Percentiles rank a stretch among this genome's conserved stretches.
Conservation (phyloP, 1,140 invertebrate species). For the Notospermus geniculatus region DNA sequence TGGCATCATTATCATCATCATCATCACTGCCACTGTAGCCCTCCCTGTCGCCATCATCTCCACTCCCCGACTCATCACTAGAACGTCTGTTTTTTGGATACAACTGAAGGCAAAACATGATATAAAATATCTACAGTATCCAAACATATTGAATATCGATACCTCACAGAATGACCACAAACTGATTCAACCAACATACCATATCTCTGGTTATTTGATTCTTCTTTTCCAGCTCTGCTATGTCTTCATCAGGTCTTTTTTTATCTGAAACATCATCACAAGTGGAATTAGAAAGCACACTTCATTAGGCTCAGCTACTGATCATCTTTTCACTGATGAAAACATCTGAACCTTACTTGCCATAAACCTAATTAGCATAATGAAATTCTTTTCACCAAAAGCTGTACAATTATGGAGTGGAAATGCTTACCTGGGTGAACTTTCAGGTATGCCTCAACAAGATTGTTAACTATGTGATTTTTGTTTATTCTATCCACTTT, state of each 20-base stretch:
- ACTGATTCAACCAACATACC: constrained; percentile 26
- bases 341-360: too few relatives aligned
- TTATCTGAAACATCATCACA: constrained; percentile 31
- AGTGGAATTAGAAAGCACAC: too few relatives aligned
- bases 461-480: constrained; percentile 53
- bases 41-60: constrained; percentile 10
- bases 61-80: constrained; percentile 19
- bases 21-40: constrained; percentile 24
- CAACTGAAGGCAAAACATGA: constrained; percentile 18
- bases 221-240: constrained; percentile 44
- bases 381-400: constrained; percentile 8
- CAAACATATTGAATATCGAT: background rate
- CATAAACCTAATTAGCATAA: too few relatives aligned
- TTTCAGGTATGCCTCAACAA: constrained; percentile 52
- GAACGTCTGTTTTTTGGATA: constrained; percentile 21
- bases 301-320: too few relatives aligned
- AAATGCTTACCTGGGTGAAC: constrained; percentile 41
- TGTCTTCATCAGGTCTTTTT: constrained; percentile 44
- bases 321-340: too few relatives aligned
- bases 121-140: background rate
- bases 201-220: constrained; percentile 51
- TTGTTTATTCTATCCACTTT: constrained; percentile 51
- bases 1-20: constrained; percentile 23
- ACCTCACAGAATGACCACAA: background rate
- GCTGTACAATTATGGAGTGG: constrained; percentile 17